These are phyloP conservation scores for Paracentrotus lividus DNA, from an alignment of 53 echinoderm and acorn worm genomes.

Conservation along the genomic window DNA sequence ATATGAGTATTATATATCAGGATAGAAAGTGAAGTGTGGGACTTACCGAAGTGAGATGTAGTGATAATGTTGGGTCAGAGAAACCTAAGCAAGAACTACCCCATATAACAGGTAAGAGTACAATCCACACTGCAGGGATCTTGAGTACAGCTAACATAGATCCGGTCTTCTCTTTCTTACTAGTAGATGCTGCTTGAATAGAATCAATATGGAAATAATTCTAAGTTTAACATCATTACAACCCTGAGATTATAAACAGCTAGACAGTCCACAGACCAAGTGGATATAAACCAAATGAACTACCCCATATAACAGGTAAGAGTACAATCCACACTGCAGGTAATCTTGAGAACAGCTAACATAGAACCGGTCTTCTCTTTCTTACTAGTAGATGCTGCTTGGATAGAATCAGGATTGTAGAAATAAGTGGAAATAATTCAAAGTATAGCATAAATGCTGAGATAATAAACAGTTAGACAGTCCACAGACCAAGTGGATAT, in stretches of 20 bases:
- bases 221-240: neutral
- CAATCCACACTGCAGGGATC: slow-evolving; percentile 70
- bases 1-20: too few relatives aligned
- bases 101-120: neutral
- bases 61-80: slow-evolving; percentile 71
- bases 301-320: slow-evolving; percentile 23
- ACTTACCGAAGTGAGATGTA: slow-evolving; percentile 65
- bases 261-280: too few relatives aligned
- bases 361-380: slow-evolving; percentile 54
- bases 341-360: slow-evolving; percentile 54
- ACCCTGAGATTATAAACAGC: too few relatives aligned
- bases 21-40: neutral
- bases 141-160: slow-evolving; percentile 57
- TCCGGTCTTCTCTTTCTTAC: neutral
- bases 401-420: neutral
- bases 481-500: too few relatives aligned
- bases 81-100: slow-evolving; percentile 67
- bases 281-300: too few relatives aligned
- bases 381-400: neutral
- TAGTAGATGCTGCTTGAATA: neutral
- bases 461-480: too few relatives aligned
- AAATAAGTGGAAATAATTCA: neutral
- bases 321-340: slow-evolving; percentile 64
- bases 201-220: neutral
- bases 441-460: too few relatives aligned